A percentile compares a stretch with the other conserved stretches of the same genome.
These are phyloP conservation scores for Lordiphosa collinella DNA, from an alignment of 1,140 invertebrate genomes.

Conservation along the genomic window DNA sequence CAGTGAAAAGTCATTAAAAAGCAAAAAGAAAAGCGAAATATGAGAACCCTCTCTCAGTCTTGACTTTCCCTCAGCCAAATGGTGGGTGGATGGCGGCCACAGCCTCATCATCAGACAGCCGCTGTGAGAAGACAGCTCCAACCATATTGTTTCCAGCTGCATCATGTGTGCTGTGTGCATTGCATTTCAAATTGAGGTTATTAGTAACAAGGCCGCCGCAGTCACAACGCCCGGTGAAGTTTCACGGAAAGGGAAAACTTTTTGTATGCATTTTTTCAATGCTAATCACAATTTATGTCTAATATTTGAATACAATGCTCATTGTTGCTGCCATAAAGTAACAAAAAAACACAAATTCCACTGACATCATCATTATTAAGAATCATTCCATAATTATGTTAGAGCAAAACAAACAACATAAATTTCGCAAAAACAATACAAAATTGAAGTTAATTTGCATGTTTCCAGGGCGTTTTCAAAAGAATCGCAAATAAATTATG, in stretches of 20 bases:
- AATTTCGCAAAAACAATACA: constrained; percentile 49
- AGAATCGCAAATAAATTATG: constrained; percentile 67
- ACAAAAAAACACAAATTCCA: constrained; percentile 25
- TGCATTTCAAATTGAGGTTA: constrained; percentile 65
- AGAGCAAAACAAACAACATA: constrained; percentile 41
- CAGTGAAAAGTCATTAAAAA: constrained; percentile 69
- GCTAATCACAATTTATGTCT: constrained; percentile 62
- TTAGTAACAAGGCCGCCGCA: constrained; percentile 71
- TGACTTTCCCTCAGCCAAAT: constrained; percentile 15
- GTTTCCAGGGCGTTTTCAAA: constrained; percentile 53
- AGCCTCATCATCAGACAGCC: constrained; percentile 6
- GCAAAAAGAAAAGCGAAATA: constrained; percentile 64
- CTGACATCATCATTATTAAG: constrained; percentile 59
- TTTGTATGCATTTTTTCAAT: constrained; percentile 30
- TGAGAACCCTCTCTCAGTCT: constrained; percentile 34
- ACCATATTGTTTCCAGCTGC: constrained; percentile 41
- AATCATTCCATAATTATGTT: constrained; percentile 63
- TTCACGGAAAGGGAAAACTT: constrained; percentile 45
- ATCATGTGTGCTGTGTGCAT: constrained; percentile 17
- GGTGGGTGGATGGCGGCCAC: constrained; percentile 10
- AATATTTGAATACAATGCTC: constrained; percentile 70
- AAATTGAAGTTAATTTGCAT: constrained; percentile 70
- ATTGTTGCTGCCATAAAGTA: constrained; percentile 11
- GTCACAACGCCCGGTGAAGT: constrained; percentile 13
- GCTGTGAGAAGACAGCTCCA: constrained; percentile 8